Conservation (phyloP, 2,113 vertebrate species). For the Lates calcarifer region DNA sequence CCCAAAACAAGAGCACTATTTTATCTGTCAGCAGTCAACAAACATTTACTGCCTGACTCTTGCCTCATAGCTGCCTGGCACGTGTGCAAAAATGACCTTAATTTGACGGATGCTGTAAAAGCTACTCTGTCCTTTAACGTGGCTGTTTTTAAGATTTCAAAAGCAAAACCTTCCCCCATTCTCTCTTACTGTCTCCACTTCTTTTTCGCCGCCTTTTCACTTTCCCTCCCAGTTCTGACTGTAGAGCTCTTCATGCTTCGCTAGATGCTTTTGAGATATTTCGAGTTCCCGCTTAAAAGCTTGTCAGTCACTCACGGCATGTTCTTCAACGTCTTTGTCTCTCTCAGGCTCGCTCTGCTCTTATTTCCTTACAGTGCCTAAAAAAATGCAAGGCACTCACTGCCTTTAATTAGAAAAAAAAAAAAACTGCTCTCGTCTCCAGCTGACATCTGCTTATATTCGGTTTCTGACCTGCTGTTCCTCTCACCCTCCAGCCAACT, state of each 20-base stretch:
- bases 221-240: conserved; percentile 11
- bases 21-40: conserved; percentile 21
- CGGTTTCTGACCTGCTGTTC: conserved; percentile 51
- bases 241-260: conserved; percentile 60
- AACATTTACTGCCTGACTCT: not conserved
- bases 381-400: conserved; percentile 36
- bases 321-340: conserved; percentile 56
- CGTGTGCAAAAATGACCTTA: conserved; percentile 10
- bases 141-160: conserved; percentile 26
- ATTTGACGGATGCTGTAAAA: not conserved
- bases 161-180: conserved; percentile 7
- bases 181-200: not conserved
- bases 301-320: conserved; percentile 58
- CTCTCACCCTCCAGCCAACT: conserved; percentile 46
- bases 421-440: conserved; percentile 16
- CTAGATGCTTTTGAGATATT: conserved; percentile 50
- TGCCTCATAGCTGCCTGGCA: not conserved
- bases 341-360: conserved; percentile 10
- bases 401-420: conserved; percentile 39
- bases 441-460: conserved; percentile 33
- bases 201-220: conserved; percentile 29
- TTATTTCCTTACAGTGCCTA: conserved; percentile 17
- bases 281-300: conserved; percentile 59
- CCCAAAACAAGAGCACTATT: conserved; percentile 44
- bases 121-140: conserved; percentile 8